Evolutionary conservation across 2,888 invertebrate genomes (phyloP).

Genomic region (Hydriomena furcata): DNA sequence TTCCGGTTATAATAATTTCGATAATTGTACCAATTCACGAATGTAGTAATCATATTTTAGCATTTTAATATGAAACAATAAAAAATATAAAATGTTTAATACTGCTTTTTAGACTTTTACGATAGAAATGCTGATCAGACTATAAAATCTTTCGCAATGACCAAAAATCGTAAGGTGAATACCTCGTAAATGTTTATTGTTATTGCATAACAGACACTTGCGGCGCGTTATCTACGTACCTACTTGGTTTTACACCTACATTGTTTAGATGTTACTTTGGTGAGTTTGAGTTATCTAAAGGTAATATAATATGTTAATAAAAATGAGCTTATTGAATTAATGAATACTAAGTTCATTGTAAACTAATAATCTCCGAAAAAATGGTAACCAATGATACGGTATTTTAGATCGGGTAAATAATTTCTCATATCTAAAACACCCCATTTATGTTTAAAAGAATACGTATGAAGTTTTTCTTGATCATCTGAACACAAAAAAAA

Average conservation of each 20-base stretch:
- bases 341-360: no score
- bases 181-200: slow-evolving; percentile 57
- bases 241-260: slow-evolving; percentile 9
- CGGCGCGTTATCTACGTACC: slow-evolving; percentile 18
- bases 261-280: slow-evolving; percentile 7
- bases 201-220: slow-evolving; percentile 37
- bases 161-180: slow-evolving; percentile 47
- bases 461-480: no score
- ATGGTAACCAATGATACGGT: no score
- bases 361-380: no score
- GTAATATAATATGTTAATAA: no score
- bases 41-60: slow-evolving; percentile 16
- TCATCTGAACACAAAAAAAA: no score
- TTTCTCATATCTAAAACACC: no score
- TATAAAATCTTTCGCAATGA: slow-evolving; percentile 43
- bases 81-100: slow-evolving; percentile 21
- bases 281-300: no score
- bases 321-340: no score
- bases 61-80: slow-evolving; percentile 20
- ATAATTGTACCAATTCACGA: slow-evolving; percentile 21
- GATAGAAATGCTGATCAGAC: slow-evolving; percentile 29
- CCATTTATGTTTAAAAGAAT: no score
- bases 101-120: slow-evolving; percentile 27
- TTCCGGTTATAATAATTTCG: slow-evolving; percentile 22
- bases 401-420: no score